Base-by-base conservation (phyloP, 2,797 vertebrate species). In the Echeneis naucrates region DNA sequence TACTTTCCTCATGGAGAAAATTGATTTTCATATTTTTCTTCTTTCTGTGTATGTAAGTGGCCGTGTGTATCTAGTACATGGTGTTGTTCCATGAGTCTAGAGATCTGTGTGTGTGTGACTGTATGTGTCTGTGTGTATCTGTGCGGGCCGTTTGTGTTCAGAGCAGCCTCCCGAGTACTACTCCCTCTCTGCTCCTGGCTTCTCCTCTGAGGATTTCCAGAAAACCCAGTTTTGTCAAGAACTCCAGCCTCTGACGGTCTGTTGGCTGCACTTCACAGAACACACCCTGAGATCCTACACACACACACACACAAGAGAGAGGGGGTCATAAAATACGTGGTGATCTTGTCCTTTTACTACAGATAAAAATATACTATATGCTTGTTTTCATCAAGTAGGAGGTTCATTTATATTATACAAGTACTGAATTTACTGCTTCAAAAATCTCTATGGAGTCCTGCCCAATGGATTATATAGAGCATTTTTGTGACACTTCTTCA, bases 201-300 rank as follows among this genome's bases (percentile, higher is more conserved):
- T 95, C 95, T 70, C 93, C 93, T 81, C 94, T 88, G 0, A 96
- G 93, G 84, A 97, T 93, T 83, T 95, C 94, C 0, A 96, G 83
- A 40, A 96, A 96, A 68, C 96, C 96, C 90, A 97, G 81, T 72
- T 95, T 95, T n/a, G 94, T 94, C 77, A 96, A 88, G 85, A 96
- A 96, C 85, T 95, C 95, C 87, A 96, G 85, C 67, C 94, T 93
- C 72, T 93, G 92, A 26, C 86, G 81, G 78, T 97, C 94, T 1
- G 93, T 56, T 0, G 94, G 93, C 70, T 94, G 93, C 60, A 96
- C 94, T 85, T 96, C 95, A 53, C 96, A 96, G 87, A 96, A 96
- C 80, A 96, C 95, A 72, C 96, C 96, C 78, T 92, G 93, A 0
- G 95, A 96, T 58, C 95, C 96, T 96, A 81, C 2, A 68, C 32